Evolutionary conservation across 2,888 invertebrate genomes (phyloP).

Genomic region (Oscheius sp.): DNA sequence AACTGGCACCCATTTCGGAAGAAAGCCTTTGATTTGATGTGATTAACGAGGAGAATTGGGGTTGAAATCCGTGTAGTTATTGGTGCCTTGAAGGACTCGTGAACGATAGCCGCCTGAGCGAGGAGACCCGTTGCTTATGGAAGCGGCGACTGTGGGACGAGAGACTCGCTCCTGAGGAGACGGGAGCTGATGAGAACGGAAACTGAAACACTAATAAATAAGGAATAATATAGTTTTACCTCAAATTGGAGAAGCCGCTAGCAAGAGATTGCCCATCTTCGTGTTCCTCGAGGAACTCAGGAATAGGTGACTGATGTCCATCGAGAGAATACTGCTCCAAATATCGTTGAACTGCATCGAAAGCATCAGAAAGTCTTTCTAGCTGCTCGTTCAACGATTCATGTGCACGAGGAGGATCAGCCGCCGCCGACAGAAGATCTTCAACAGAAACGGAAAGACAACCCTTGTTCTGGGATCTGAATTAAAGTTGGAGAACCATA

Average conservation of each 20-base stretch:
- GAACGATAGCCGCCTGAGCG: conserved; percentile 18
- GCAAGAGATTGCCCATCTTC: conserved; percentile 34
- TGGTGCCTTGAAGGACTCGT: conserved; percentile 15
- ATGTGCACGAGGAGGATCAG: conserved; percentile 54
- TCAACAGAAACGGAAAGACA: conserved; percentile 64
- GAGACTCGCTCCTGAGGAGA: conserved; percentile 5
- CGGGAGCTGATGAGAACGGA: conserved; percentile 25
- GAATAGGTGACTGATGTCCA: conserved; percentile 53
- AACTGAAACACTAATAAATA: neutral
- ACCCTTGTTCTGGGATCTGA: conserved; percentile 60
- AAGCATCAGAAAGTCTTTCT: conserved; percentile 59
- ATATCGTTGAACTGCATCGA: conserved; percentile 61
- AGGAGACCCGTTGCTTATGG: conserved; percentile 17
- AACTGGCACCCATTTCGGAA: neutral
- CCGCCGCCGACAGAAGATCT: conserved; percentile 59
- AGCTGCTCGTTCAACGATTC: conserved; percentile 60
- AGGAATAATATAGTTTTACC: conserved; percentile 24
- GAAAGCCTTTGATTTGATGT: neutral
- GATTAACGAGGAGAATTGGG: neutral
- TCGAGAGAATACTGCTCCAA: conserved; percentile 61
- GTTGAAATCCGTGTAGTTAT: neutral
- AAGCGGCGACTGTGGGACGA: conserved; percentile 14
- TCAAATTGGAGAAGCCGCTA: conserved; percentile 51
- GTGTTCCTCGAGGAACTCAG: conserved; percentile 44
- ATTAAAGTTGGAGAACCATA: neutral